phyloP scores from a whole-genome alignment of 2,113 vertebrate species.

The Xerus inauris region DNA sequence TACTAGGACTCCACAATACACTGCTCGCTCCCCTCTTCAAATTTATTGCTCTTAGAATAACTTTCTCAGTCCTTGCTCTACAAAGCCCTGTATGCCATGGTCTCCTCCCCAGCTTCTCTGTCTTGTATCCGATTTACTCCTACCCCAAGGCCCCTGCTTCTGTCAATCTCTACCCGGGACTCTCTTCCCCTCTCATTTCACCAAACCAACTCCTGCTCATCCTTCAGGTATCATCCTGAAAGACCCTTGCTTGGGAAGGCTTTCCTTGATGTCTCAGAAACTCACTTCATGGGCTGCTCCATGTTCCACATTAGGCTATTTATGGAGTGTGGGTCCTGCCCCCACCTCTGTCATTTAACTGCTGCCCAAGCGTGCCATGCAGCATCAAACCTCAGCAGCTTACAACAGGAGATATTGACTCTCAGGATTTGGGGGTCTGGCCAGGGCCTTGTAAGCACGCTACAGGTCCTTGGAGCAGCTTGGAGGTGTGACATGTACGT shows the following conservation, averaged over 20 bases:
- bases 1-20: neutral
- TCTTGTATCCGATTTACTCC: neutral
- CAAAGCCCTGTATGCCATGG: neutral
- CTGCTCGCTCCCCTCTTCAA: neutral
- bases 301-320: neutral
- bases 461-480: neutral
- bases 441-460: neutral
- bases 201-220: neutral
- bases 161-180: neutral
- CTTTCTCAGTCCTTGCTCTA: neutral
- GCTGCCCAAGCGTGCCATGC: neutral
- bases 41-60: neutral
- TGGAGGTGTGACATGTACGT: accelerated
- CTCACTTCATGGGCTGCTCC: neutral
- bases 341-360: neutral
- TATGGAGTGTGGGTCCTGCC: too few species aligned
- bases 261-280: neutral
- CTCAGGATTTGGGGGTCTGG: neutral
- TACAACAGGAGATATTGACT: neutral
- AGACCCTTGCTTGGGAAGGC: neutral
- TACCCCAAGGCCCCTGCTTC: neutral
- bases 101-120: neutral
- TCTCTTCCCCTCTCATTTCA: neutral
- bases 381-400: neutral
- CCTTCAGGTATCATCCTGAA: neutral